Evolutionary conservation across 30 jellyfish, hydroid and myxozoan genomes (phyloP), one percentile per base, ranked within the genome.

Genomic region (Hydractinia symbiolongicarpus): DNA sequence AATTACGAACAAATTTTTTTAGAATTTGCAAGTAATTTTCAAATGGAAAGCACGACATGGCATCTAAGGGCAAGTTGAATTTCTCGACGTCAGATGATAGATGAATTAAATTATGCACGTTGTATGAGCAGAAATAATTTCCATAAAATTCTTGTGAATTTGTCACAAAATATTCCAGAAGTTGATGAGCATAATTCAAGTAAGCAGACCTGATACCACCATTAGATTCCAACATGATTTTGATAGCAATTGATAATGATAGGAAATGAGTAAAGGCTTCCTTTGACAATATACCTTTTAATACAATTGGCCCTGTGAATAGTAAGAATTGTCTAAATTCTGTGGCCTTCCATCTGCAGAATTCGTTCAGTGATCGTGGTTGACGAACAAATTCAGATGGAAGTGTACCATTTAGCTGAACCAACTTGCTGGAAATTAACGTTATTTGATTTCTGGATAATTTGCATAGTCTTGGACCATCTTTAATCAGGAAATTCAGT

Each of bases 281-380:
- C 53, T 21, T 21, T 16, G 76, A n/a, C 44, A 81, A 69, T 50
- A 72, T 73, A 15, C 72, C 30, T 72, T 81, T 81, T 53, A 81
- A 67, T 14, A 56, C 89, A 17, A 81, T 16, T 13, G 68, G 54
- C 16, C 89, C 89, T 67, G 89, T 81, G 84, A 67, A 81, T 55
- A 81, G 53, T 11, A 81, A 76, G 72, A 81, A 81, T 66, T 67
- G 76, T 61, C 83, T 54, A 21, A 81, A 81, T 54, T 81, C 89
- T 14, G 89, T 81, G 51, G 89, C 89, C 61, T 81, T 81, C 89
- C 89, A 81, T 57, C 86, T 44, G 20, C 73, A 76, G 5, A 67
- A 49, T 40, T 83, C 90, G 15, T 21, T 11, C 54, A 72, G 55
- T 8, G 81, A 61, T 54, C 86, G 44, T 72, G 90, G 90, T 54